Evolutionary conservation across 2,113 vertebrate species (phyloP).

Genomic region (Orientallactaga bullata): DNA sequence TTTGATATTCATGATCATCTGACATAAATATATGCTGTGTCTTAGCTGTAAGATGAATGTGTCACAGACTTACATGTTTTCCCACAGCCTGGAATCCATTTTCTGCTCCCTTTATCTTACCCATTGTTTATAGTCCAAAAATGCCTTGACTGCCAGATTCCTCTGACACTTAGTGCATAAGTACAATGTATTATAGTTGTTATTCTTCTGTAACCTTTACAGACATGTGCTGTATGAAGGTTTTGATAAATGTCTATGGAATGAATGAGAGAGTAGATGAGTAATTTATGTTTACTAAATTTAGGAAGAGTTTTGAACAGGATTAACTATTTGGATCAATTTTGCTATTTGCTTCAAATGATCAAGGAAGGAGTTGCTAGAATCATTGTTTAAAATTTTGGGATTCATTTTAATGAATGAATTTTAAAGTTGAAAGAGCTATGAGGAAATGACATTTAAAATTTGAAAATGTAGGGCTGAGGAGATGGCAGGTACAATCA

Average conservation of each 20-base stretch:
- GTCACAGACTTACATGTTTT: not conserved
- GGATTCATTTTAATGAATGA: not conserved
- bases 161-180: not conserved
- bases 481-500: too few species aligned
- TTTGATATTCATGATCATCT: not conserved
- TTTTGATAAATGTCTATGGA: constrained; percentile 3
- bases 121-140: not conserved
- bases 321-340: not conserved
- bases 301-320: not conserved
- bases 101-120: not conserved
- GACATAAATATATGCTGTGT: not conserved
- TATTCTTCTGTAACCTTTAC: not conserved
- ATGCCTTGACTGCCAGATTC: not conserved
- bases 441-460: constrained; percentile 18
- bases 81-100: not conserved
- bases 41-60: constrained; percentile 20
- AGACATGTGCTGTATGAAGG: not conserved
- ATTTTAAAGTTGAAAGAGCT: constrained; percentile 23
- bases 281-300: constrained; percentile 11
- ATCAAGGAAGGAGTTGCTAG: not conserved
- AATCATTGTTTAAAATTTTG: constrained; percentile 15
- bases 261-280: not conserved
- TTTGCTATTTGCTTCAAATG: constrained; percentile 28
- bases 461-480: not conserved
- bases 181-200: not conserved